Percentiles rank a stretch among this genome's conserved stretches.
Conservation (phyloP, 2,888 invertebrate species). For the Thalpophila matura region DNA sequence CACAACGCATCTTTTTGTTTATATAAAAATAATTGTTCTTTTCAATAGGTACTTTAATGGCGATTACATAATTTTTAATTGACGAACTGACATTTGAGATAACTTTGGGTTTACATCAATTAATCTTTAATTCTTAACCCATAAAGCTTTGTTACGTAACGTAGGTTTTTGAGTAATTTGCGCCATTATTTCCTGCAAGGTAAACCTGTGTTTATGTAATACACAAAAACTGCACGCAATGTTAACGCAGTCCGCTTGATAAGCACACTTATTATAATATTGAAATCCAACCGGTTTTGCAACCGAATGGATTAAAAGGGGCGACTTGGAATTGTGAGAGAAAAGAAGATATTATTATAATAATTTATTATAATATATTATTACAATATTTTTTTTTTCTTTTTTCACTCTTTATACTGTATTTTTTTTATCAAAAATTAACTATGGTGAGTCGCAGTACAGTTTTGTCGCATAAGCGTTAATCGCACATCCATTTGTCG, state of each 20-base stretch:
- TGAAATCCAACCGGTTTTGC: constrained; percentile 2
- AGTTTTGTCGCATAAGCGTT: too few species aligned
- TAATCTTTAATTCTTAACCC: constrained; percentile 3
- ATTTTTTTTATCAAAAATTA: too few species aligned
- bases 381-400: too few species aligned
- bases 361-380: too few species aligned
- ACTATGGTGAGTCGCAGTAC: too few species aligned
- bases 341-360: not conserved
- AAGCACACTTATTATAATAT: constrained; percentile 19
- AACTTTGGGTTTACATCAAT: constrained; percentile 23
- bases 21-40: too few species aligned
- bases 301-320: constrained; percentile 2
- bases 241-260: constrained; percentile 2
- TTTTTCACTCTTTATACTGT: too few species aligned
- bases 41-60: too few species aligned
- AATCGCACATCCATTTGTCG: too few species aligned
- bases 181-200: constrained; percentile 11
- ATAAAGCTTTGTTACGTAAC: constrained; percentile 2
- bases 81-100: constrained; percentile 8
- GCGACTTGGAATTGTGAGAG: not conserved
- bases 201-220: constrained; percentile 38
- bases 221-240: constrained; percentile 28
- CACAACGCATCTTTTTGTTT: too few species aligned
- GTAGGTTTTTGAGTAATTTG: constrained; percentile 13
- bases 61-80: not conserved